Base-by-base conservation (phyloP, 2,797 vertebrate genomes). In the Zenarchopterus dispar region DNA sequence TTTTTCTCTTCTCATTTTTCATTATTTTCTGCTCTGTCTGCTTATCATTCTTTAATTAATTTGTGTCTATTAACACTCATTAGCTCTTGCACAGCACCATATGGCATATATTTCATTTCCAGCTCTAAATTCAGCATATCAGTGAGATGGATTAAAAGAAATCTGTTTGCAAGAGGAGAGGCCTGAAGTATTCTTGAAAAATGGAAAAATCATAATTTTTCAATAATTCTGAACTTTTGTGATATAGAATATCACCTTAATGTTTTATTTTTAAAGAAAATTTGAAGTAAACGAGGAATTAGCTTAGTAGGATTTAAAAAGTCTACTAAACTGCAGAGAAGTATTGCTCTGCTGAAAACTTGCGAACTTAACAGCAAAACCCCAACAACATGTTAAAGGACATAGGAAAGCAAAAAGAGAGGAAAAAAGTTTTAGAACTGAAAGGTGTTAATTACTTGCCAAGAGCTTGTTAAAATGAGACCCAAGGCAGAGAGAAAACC, bases 381-480 rank as follows among this genome's bases (percentile, higher is more conserved):
- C 62, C 41, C 10, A 19, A 73, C 72, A 74, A 78, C 70, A 75
- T 77, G 80, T 85, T 70, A 89, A 85, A 81, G 78, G 81, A 5
- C 67, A 56, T 76, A 88, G 31, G 21, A 85, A 76, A 71, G 36
- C 11, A 46, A 21, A 45, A 19, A 46, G 8, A 11, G 10, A 11
- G 44, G 10, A 21, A 13, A 13, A 70, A 62, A 74, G 80, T 82
- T 67, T 62, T 52, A 85, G 84, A 87, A 80, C 80, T 83, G 78
- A 87, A 80, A 72, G 68, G 83, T 86, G 84, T 77, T 90, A 88
- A 90, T 90, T 89, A 87, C 82, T 84, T 86, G 79, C 88, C 77
- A 84, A 90, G 84, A 56, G 67, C 56, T 78, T 93, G 93, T 94
- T 94, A 95, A 86, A 85, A 82, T 21, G 63, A 82, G 78, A 84